A percentile compares a stretch with the other conserved stretches of the same genome.
These are phyloP conservation scores for Helarctos malayanus DNA, from an alignment of 2,797 vertebrate genomes.

Conservation along the genomic window DNA sequence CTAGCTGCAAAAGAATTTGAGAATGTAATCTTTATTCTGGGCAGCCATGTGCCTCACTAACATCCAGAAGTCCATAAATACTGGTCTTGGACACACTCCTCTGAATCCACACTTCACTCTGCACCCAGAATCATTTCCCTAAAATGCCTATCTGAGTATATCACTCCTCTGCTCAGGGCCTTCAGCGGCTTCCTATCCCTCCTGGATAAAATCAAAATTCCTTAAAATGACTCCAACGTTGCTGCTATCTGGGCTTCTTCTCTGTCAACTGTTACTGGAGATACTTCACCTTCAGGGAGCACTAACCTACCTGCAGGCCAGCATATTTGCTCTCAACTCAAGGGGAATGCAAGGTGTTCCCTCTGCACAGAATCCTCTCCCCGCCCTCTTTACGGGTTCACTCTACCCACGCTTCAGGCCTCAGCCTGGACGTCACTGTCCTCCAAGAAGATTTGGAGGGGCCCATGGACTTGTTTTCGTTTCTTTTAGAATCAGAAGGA, in stretches of 20 bases:
- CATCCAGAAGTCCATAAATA: background rate
- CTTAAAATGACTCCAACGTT: background rate
- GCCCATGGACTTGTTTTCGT: background rate
- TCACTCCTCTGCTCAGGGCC: background rate
- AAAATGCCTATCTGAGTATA: background rate
- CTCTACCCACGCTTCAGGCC: background rate
- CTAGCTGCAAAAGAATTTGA: background rate
- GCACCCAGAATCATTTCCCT: background rate
- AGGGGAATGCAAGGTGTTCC: background rate
- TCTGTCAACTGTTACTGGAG: background rate
- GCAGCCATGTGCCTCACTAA: background rate
- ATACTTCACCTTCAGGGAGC: background rate
- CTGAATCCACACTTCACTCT: background rate
- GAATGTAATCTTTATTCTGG: background rate
- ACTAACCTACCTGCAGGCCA: background rate
- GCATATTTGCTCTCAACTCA: background rate
- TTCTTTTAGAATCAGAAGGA: background rate
- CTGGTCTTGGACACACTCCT: background rate
- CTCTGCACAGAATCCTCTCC: background rate
- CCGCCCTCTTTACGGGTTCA: background rate
- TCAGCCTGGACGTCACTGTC: background rate
- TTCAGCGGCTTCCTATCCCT: background rate
- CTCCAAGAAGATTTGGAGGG: background rate
- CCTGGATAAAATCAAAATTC: background rate
- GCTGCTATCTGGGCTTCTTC: background rate